Evolutionary conservation across 2,888 invertebrate genomes (phyloP), one percentile per base, ranked within the genome.

Genomic region (Aspidiotus rigidus): DNA sequence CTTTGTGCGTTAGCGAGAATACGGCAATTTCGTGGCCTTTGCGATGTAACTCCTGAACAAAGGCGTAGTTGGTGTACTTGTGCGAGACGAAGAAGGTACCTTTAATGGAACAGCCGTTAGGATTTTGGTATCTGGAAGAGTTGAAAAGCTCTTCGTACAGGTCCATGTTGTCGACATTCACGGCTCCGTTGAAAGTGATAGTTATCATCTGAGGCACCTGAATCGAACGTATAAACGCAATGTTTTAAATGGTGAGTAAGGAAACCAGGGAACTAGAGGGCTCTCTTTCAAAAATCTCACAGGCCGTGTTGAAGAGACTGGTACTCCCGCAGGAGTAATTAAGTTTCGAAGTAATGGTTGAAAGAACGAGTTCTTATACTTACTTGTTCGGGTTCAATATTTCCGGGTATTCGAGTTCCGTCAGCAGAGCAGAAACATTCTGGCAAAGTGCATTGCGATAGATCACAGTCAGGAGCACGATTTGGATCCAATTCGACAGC

Each of bases 391-490:
- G 88, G 86, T 77, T 92, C 91, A 74, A 92, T 83, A 72, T 84
- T 85, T 49, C 90, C 91, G 15, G 93, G 93, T 74, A 93, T 92
- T 72, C 91, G 84, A 8, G 93, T 93, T 74, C 93, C 93, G 76
- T 93, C 93, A 73, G 92, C 90, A 0, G 93, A 93, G 77, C 93
- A 93, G 85, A 91, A 93, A 78, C 93, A 93, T 78, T 93, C 93
- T 5, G 93, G 93, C 39, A 93, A 82, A 10, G 86, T 85, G 78
- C 93, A 93, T 77, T 93, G 91, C 71, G 88, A 89, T 66, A 87
- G 86, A 77, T 93, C 93, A 77, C 93, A 94, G 77, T 92, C 91
- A 0, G 93, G 93, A 0, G 93, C 93, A 75, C 93, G 84, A 80
- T 93, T 93, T 16, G 93, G 93, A 79, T 94, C 93, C 70, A 86